Conservation (phyloP, 1,140 invertebrate genomes). For the Scylla paramamosain region DNA sequence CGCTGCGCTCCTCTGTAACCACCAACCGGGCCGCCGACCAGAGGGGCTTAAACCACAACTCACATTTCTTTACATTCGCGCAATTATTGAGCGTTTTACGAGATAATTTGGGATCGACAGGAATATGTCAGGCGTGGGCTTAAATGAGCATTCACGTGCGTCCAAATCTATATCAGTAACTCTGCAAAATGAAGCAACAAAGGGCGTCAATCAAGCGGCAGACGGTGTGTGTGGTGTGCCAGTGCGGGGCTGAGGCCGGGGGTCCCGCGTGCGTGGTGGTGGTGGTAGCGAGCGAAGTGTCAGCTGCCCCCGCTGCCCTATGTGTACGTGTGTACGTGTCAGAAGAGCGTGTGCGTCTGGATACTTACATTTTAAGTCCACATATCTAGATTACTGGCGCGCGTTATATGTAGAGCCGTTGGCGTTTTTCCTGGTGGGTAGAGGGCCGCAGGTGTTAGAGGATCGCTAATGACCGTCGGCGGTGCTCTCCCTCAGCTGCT, state of each 20-base stretch:
- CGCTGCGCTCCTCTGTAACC: slow-evolving; percentile 75
- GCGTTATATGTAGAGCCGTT: slow-evolving; percentile 42
- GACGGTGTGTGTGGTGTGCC: slow-evolving; percentile 50
- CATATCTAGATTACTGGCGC: slow-evolving; percentile 56
- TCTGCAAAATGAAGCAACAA: background rate
- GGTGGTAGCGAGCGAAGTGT: slow-evolving; percentile 74
- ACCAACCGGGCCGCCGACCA: slow-evolving; percentile 71
- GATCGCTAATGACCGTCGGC: slow-evolving; percentile 31
- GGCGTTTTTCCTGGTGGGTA: background rate
- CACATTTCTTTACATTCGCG: slow-evolving; percentile 56
- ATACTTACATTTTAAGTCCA: slow-evolving; percentile 49
- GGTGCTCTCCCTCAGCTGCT: slow-evolving; percentile 10
- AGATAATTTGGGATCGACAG: slow-evolving; percentile 14
- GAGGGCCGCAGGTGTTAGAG: slow-evolving; percentile 40
- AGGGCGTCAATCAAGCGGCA: background rate
- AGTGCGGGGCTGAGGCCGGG: slow-evolving; percentile 50
- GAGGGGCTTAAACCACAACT: slow-evolving; percentile 63
- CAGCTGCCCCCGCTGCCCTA: slow-evolving; percentile 70
- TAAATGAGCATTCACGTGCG: background rate
- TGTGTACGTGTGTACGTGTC: slow-evolving; percentile 69
- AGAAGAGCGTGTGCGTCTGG: slow-evolving; percentile 50
- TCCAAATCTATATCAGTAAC: background rate
- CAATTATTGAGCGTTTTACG: background rate
- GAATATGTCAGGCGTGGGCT: slow-evolving; percentile 1
- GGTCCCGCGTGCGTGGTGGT: slow-evolving; percentile 69